A percentile compares a stretch with the other conserved stretches of the same genome.
Evolutionary conservation across 1,140 invertebrate genomes (phyloP).

Genomic region (Asobara japonica): DNA sequence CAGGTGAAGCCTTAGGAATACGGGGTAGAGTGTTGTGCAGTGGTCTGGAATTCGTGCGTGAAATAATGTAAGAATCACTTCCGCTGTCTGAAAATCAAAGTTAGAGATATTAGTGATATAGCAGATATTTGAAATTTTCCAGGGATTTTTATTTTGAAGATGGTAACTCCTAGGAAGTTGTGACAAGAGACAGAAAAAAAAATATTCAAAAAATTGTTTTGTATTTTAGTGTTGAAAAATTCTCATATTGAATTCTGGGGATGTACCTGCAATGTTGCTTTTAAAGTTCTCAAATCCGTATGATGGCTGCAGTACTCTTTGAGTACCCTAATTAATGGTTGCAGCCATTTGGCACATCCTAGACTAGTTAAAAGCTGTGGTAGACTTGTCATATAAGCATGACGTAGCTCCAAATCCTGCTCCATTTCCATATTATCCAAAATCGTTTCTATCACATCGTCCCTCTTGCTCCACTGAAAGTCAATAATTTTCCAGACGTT

Average conservation of each 20-base stretch:
- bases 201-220: no score
- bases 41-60: slow-evolving; percentile 48
- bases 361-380: slow-evolving; percentile 53
- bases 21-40: slow-evolving; percentile 48
- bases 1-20: slow-evolving; percentile 53
- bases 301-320: slow-evolving; percentile 59
- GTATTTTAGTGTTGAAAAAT: no score
- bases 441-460: slow-evolving; percentile 53
- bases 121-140: no score
- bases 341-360: slow-evolving; percentile 59
- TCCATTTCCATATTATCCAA: slow-evolving; percentile 61
- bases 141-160: no score
- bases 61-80: slow-evolving; percentile 51
- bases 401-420: slow-evolving; percentile 49
- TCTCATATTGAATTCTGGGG: no score
- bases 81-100: slow-evolving; percentile 48
- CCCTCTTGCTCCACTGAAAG: slow-evolving; percentile 57
- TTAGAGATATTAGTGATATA: no score
- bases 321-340: slow-evolving; percentile 52
- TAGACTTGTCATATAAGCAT: slow-evolving; percentile 57
- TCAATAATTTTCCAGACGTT: slow-evolving; percentile 3
- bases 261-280: slow-evolving; percentile 54
- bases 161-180: no score
- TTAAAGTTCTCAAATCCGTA: slow-evolving; percentile 54
- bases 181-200: no score